A percentile compares a stretch with the other conserved stretches of the same genome.
Evolutionary conservation across 2,888 invertebrate species (phyloP).

Genomic region (Agrochola lychnidis): DNA sequence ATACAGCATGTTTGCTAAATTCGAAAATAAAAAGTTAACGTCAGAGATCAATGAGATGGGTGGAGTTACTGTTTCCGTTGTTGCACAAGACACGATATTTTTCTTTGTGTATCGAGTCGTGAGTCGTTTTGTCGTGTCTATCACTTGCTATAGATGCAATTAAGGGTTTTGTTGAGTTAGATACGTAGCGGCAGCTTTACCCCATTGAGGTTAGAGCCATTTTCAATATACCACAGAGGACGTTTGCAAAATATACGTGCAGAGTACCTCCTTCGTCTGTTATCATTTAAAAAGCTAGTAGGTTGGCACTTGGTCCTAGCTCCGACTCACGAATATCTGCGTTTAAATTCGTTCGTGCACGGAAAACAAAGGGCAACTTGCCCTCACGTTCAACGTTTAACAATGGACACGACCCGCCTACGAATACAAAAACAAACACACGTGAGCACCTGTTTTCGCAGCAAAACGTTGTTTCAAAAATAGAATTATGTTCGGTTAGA

Average conservation of each 20-base stretch:
- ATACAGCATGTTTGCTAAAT: slow-evolving; percentile 69
- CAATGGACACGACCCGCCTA: slow-evolving; percentile 61
- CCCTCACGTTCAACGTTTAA: slow-evolving; percentile 17
- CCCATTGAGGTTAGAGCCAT: neutral
- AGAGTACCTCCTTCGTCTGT: neutral
- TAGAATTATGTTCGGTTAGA: slow-evolving; percentile 53
- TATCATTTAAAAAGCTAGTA: neutral
- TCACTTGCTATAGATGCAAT: neutral
- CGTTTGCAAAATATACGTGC: neutral
- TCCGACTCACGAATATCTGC: neutral
- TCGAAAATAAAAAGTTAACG: slow-evolving; percentile 72
- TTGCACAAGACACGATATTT: slow-evolving; percentile 49
- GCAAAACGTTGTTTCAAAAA: slow-evolving; percentile 76
- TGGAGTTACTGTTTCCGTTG: slow-evolving; percentile 66
- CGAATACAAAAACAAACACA: slow-evolving; percentile 69
- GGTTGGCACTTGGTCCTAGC: neutral
- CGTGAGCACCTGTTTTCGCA: slow-evolving; percentile 81
- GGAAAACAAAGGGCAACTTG: slow-evolving; percentile 3
- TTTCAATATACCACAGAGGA: neutral
- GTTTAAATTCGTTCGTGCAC: neutral
- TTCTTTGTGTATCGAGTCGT: neutral
- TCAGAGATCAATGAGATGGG: slow-evolving; percentile 76
- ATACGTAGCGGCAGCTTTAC: neutral
- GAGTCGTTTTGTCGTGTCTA: neutral
- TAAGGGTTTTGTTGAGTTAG: neutral